A percentile compares a stretch with the other conserved stretches of the same genome.
Evolutionary conservation across 2,797 vertebrate genomes (phyloP).

Genomic region (Clarias laeviceps): DNA sequence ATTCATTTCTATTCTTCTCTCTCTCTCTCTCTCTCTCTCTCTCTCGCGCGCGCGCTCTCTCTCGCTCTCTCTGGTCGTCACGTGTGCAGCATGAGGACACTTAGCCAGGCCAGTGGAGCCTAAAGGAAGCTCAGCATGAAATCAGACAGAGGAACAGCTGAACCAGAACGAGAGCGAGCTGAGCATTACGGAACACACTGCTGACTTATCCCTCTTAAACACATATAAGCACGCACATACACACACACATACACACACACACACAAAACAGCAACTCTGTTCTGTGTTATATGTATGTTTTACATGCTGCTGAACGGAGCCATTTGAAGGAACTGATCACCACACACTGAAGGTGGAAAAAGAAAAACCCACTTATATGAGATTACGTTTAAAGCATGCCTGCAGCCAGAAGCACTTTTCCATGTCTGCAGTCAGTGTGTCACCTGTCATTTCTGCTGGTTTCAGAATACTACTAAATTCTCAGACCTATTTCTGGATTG

Average conservation of each 20-base stretch:
- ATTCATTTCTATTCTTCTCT: constrained; percentile 30
- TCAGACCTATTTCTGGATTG: neutral
- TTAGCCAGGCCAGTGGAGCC: constrained; percentile 71
- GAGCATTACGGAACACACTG: constrained; percentile 79
- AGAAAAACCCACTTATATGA: constrained; percentile 21
- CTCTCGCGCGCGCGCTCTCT: constrained; percentile 31
- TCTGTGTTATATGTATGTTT: constrained; percentile 1
- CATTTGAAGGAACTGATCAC: constrained; percentile 27
- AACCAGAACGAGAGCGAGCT: constrained; percentile 80
- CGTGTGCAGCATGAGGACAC: constrained; percentile 63
- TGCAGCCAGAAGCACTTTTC: constrained; percentile 17
- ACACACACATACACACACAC: constrained; percentile 40
- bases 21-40: constrained; percentile 32
- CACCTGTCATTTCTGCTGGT: constrained; percentile 22
- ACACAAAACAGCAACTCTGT: neutral
- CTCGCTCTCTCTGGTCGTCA: constrained; percentile 44
- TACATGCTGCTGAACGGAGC: constrained; percentile 9
- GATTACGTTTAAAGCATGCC: constrained; percentile 29
- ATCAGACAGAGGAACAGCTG: constrained; percentile 78
- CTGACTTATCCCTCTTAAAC: constrained; percentile 70
- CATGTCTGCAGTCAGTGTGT: neutral
- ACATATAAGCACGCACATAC: constrained; percentile 51
- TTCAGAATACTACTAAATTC: neutral
- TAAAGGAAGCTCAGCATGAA: constrained; percentile 80
- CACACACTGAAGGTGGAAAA: constrained; percentile 12